A percentile compares a stretch with the other conserved stretches of the same genome.
Conservation (phyloP, 2,113 vertebrate species). For the human region DNA sequence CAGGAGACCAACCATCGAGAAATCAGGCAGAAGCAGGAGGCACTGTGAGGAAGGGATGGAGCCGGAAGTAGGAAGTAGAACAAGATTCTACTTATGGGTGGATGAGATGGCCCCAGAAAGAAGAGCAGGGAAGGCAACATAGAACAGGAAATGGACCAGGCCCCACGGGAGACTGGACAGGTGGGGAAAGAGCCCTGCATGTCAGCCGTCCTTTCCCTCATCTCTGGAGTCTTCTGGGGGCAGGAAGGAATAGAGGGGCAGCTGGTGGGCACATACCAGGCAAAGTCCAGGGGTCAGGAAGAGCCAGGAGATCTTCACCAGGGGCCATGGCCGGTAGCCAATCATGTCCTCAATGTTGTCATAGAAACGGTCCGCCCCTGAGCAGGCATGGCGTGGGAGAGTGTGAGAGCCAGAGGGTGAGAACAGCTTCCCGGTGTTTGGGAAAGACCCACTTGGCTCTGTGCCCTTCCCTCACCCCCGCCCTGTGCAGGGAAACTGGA, state of each 20-base stretch:
- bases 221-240: not conserved
- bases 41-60: not conserved
- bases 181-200: not conserved
- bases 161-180: not conserved
- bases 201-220: not conserved
- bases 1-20: not conserved
- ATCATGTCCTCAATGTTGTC: slow-evolving; percentile 97
- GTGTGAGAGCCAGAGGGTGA: not conserved
- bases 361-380: slow-evolving; percentile 93
- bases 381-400: slow-evolving; percentile 62
- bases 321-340: slow-evolving; percentile 89
- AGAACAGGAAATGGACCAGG: not conserved
- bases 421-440: too few species aligned
- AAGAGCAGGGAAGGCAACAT: too few species aligned
- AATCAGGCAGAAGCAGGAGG: fast-evolving
- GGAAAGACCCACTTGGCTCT: not conserved
- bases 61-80: not conserved
- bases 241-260: not conserved
- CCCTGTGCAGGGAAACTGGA: not conserved
- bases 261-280: slow-evolving; percentile 85
- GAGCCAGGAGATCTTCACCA: slow-evolving; percentile 94
- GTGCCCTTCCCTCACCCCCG: not conserved
- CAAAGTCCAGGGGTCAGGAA: slow-evolving; percentile 93
- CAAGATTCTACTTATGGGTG: not conserved
- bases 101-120: not conserved